Percentiles rank a stretch among this genome's conserved stretches.
Evolutionary conservation across 2,797 vertebrate genomes (phyloP).

Genomic region (Mormyrus proboscirostris): DNA sequence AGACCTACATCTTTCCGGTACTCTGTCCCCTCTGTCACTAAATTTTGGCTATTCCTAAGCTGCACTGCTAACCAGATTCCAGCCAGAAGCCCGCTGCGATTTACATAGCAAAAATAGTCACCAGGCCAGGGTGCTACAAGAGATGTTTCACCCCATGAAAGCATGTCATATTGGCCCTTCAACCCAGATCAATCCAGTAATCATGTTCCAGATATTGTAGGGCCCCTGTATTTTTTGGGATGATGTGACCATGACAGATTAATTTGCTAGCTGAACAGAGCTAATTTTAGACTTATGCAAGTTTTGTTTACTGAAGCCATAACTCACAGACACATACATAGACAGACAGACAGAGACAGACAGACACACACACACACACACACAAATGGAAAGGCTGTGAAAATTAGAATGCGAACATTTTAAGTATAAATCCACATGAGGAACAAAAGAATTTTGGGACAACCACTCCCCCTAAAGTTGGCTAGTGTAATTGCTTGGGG

Average conservation of each 20-base stretch:
- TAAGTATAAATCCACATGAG: too few relatives aligned
- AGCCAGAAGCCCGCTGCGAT: neutral
- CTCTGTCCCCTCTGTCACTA: neutral
- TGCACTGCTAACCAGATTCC: neutral
- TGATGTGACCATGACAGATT: neutral
- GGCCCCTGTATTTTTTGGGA: neutral
- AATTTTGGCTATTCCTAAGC: neutral
- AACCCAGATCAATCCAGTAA: neutral
- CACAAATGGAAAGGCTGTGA: too few relatives aligned
- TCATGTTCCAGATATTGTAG: neutral
- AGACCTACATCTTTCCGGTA: neutral
- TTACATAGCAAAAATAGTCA: neutral
- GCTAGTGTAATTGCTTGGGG: too few relatives aligned
- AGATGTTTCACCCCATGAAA: neutral
- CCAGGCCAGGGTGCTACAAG: neutral
- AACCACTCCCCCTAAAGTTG: too few relatives aligned
- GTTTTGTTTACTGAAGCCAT: neutral
- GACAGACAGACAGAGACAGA: too few relatives aligned
- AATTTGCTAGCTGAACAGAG: neutral
- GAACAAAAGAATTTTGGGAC: too few relatives aligned
- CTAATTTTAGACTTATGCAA: neutral
- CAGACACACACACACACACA: too few relatives aligned
- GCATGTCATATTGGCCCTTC: neutral
- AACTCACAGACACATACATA: too few relatives aligned
- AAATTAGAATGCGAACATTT: too few relatives aligned